A percentile compares a stretch with the other conserved stretches of the same genome.
phyloP scores from a whole-genome alignment of 2,797 vertebrate genomes.

The Cossypha niveicapilla region DNA sequence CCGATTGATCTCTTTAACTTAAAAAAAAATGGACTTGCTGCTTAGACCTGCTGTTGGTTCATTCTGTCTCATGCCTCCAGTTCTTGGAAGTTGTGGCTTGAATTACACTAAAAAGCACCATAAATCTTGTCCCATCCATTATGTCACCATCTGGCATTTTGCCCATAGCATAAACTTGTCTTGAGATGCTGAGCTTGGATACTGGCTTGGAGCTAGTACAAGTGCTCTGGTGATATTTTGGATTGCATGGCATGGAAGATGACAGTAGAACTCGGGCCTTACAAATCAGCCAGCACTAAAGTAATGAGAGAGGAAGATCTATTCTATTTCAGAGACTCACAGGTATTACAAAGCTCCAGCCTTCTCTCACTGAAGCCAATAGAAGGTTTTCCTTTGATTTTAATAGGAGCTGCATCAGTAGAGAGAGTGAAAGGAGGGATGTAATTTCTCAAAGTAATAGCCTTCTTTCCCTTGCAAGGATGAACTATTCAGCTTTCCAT shows the following conservation, averaged over 20 bases:
- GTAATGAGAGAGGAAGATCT: constrained; percentile 19
- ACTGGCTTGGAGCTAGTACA: neutral
- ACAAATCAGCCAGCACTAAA: neutral
- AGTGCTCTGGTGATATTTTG: constrained; percentile 12
- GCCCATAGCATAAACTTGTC: neutral
- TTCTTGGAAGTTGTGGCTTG: neutral
- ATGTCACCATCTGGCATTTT: neutral
- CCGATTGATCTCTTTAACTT: neutral
- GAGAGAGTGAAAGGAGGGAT: neutral
- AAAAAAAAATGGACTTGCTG: neutral
- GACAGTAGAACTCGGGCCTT: neutral
- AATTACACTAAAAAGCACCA: neutral
- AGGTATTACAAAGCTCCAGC: neutral
- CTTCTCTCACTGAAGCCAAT: constrained; percentile 1
- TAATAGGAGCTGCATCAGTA: neutral
- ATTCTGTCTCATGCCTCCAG: neutral
- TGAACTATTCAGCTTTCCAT: neutral
- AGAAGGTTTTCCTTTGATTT: constrained; percentile 5
- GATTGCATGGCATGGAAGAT: neutral
- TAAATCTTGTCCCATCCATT: neutral
- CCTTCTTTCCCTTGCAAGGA: neutral
- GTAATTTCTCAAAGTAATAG: constrained; percentile 11
- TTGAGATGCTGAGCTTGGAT: neutral
- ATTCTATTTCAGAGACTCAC: neutral
- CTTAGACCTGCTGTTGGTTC: neutral